These are phyloP conservation scores for Ips typographus DNA, from an alignment of 1,140 invertebrate genomes.

Conservation along the genomic window DNA sequence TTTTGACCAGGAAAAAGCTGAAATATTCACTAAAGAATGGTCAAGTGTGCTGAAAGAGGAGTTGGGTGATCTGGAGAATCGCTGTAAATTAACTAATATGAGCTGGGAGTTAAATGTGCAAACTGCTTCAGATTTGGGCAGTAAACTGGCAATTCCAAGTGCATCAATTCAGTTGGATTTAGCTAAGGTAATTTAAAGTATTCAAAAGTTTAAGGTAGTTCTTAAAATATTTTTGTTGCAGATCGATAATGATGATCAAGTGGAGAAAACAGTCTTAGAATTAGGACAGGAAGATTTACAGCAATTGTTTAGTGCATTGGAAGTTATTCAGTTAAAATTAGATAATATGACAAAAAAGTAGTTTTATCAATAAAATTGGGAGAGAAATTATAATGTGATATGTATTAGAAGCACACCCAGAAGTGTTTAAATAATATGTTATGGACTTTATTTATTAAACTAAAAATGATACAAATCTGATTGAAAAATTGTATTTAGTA, in stretches of 20 bases:
- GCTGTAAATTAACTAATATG: conserved; percentile 42
- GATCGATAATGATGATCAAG: conserved; percentile 27
- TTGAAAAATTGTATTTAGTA: no score
- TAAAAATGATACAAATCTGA: no score
- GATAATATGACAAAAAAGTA: conserved; percentile 40
- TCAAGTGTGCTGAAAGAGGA: conserved; percentile 39
- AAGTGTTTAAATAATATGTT: no score
- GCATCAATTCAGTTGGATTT: conserved; percentile 42
- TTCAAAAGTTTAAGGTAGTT: background rate
- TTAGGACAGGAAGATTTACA: conserved; percentile 42
- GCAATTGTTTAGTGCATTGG: conserved; percentile 47
- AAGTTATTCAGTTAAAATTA: conserved; percentile 47
- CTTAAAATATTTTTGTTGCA: conserved; percentile 12
- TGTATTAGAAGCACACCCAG: no score
- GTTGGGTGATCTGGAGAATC: conserved; percentile 45
- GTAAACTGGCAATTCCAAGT: conserved; percentile 36
- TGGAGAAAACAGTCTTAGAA: conserved; percentile 41
- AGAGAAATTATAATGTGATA: no score
- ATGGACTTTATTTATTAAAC: no score
- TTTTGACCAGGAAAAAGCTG: conserved; percentile 44
- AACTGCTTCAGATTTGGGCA: conserved; percentile 36
- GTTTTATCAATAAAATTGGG: no score
- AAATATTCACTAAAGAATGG: conserved; percentile 49
- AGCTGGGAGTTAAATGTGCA: conserved; percentile 47
- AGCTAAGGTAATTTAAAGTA: conserved; percentile 29